These are phyloP conservation scores for Neodon shergylaensis DNA, from an alignment of 2,113 vertebrate genomes.

Conservation along the genomic window DNA sequence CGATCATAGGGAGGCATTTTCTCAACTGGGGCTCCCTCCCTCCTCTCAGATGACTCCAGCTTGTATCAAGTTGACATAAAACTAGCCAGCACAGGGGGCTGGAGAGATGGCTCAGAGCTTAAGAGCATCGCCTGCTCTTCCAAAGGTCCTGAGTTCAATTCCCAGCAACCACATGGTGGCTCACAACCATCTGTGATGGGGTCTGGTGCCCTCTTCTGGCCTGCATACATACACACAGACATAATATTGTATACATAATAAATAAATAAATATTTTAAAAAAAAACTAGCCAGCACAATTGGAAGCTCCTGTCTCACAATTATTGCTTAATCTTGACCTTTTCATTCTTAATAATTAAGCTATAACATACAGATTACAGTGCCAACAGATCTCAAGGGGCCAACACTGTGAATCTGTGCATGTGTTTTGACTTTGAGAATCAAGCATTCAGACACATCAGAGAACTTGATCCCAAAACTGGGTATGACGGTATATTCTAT, in stretches of 20 bases:
- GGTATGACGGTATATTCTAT: not conserved
- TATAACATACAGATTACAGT: not conserved
- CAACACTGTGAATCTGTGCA: not conserved
- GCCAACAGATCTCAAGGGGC: not conserved
- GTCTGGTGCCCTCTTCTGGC: too few relatives aligned
- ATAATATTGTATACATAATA: too few relatives aligned
- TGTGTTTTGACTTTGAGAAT: not conserved
- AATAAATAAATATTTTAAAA: too few relatives aligned
- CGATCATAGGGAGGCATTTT: not conserved
- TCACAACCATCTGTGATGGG: too few relatives aligned
- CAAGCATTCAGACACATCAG: not conserved
- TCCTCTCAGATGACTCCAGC: not conserved
- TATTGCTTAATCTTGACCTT: not conserved
- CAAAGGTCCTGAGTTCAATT: too few relatives aligned
- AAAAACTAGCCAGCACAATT: not conserved
- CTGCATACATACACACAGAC: too few relatives aligned
- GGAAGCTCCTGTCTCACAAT: not conserved
- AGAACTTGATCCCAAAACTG: not conserved
- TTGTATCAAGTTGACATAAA: not conserved
- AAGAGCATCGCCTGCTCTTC: too few relatives aligned
- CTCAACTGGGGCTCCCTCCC: too few relatives aligned
- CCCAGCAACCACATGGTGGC: too few relatives aligned
- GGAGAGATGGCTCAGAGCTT: too few relatives aligned
- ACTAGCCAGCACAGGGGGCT: not conserved
- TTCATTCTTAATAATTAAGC: not conserved